phyloP scores from a whole-genome alignment of 2,888 invertebrate genomes.

The Conchocele bisecta region DNA sequence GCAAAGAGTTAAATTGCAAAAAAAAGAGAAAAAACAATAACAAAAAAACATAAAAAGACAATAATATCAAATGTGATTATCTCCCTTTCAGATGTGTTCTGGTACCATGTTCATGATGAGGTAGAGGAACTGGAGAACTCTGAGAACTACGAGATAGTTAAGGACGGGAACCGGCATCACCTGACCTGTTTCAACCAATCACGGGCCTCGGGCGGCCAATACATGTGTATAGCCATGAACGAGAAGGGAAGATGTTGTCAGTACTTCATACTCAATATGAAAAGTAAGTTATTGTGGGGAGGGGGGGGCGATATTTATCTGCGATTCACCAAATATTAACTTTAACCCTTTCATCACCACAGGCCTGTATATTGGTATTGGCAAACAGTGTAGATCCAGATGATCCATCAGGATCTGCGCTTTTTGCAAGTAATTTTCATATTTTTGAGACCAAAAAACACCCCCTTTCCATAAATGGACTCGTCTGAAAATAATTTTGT shows the following conservation, averaged over 20 bases:
- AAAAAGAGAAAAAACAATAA: background rate
- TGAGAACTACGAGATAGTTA: constrained; percentile 73
- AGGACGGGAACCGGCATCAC: constrained; percentile 64
- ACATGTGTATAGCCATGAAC: constrained; percentile 77
- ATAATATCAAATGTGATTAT: constrained; percentile 11
- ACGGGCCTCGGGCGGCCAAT: constrained; percentile 71
- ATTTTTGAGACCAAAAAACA: no score
- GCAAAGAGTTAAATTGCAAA: no score
- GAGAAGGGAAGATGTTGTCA: constrained; percentile 75
- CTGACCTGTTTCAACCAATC: constrained; percentile 74
- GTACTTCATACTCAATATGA: constrained; percentile 75
- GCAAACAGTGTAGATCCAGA: no score
- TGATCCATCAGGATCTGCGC: no score
- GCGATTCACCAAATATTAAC: no score
- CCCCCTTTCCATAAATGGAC: no score
- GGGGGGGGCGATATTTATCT: no score
- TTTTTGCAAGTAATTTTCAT: no score
- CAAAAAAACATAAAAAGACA: background rate
- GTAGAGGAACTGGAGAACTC: constrained; percentile 77
- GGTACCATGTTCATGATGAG: constrained; percentile 76
- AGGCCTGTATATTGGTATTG: no score
- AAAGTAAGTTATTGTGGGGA: no score
- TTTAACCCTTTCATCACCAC: no score
- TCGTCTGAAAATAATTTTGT: no score
- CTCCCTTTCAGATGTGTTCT: constrained; percentile 78